Base-by-base conservation (phyloP, 2,113 vertebrate species). In the Ammodytes marinus region DNA sequence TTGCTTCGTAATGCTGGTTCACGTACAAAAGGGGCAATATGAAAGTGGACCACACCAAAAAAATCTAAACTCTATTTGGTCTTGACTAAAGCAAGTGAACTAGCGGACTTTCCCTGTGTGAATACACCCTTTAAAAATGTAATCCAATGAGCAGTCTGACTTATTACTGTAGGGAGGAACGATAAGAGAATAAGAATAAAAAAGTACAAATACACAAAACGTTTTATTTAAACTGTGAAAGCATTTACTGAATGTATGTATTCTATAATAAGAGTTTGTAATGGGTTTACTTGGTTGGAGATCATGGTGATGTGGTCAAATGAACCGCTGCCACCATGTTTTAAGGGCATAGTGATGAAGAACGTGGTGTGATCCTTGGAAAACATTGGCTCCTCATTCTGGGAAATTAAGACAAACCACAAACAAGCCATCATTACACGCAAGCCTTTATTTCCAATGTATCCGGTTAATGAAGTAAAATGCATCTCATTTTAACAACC, bases 361-460 rank as follows among this genome's bases (percentile, higher is more conserved):
- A 95, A 90, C 0, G 39, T 86, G 0, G 68, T 53, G 76, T 76
- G 82, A 42, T 95, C 95, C 37, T 83, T 81, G 39, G 95, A 94
- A 72, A 93, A 96, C 2, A 94, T 46, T 3, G 94, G 92, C 70
- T 93, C 88, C 64, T 95, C 94, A 67, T 91, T 93, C 95, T 96
- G 54, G n/a, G 50, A 50, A 72, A 65, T 12, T 27, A 10, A 74
- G 14, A 76, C 11, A 83, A 40, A 68, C 5, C 12, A 37, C 4
- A 76, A 68, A 47, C 5, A 39, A 11, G 12, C 27, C 35, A 6
- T 8, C 13, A 35, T 60, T 42, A 42, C 37, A 60, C 3, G 39
- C 13, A 15, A 39, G 35, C 14, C 6, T 60, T 4, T 8, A 40
- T 40, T 15, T 40, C 14, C 17, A 15, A 60, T 59, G 3, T 14